Base-by-base conservation (phyloP, 2,888 invertebrate genomes). In the Synergus gifuensis region DNA sequence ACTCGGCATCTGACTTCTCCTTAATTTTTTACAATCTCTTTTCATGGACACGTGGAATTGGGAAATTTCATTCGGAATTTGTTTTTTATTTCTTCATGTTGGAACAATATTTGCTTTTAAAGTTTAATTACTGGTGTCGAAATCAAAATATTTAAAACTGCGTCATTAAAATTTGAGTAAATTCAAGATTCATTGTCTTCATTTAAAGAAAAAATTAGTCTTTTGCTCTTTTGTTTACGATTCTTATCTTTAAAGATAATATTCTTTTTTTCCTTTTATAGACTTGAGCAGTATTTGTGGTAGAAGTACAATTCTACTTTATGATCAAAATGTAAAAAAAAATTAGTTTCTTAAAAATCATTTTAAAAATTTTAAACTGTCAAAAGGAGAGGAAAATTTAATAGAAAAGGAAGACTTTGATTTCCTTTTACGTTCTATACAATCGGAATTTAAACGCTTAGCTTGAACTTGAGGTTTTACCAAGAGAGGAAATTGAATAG, bases 401-500 rank as follows among this genome's bases (percentile, higher is more conserved):
- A 77, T 60, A 40, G 62, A 18, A 58, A 58, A 8, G 58, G 18
- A 9, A 58, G 18, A 16, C 40, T 60, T 46, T 44, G 42, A 44
- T 60, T 66, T 42, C 42, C 54, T 60, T 62, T n/a, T 46, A 67
- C 42, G 54, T 69, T n/a, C 18, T 18, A 18, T 36, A 67, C 54
- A 69, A 66, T 42, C 22, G 44, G 18, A 78, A 69, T 66, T 36
- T 49, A 69, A n/a, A 11, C 28, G 14, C 22, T 28, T 46, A 18
- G 8, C 16, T 78, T 67, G 69, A 73, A 49, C 36, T 49, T 36
- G 36, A 73, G 36, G 12, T 73, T 73, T 73, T 73, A 54, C 54
- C 36, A 49, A 73, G 54, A 73, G n/a, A 73, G 73, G 54, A 73
- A 73, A 73, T 40, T 40, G 36, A 58, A 73, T 73, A 73, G 73